Conservation (phyloP, 1,140 invertebrate genomes). For the Hylaeus volcanicus region DNA sequence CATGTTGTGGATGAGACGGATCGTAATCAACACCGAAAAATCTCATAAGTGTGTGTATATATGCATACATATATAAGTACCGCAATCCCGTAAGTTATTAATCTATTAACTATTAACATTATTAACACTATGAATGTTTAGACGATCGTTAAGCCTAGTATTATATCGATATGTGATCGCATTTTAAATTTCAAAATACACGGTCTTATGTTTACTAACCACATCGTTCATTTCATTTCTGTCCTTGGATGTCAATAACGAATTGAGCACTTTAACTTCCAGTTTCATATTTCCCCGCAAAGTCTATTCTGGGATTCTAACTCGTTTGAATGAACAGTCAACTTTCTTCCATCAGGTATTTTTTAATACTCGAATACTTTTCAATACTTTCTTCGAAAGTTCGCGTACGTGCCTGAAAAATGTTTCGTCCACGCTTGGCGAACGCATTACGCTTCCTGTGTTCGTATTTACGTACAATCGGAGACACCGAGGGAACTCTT, state of each 20-base stretch:
- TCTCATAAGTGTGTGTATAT: conserved; percentile 37
- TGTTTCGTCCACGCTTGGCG: no score
- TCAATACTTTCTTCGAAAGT: no score
- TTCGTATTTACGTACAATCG: no score
- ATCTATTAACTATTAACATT: conserved; percentile 41
- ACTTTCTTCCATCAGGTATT: no score
- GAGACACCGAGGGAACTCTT: no score
- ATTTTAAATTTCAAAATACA: conserved; percentile 54
- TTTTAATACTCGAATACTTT: no score
- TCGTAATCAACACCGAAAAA: conserved; percentile 27
- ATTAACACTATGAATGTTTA: conserved; percentile 39
- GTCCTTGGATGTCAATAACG: not conserved
- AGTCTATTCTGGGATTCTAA: no score
- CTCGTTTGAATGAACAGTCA: no score
- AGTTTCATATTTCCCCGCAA: no score
- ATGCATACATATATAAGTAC: conserved; percentile 26
- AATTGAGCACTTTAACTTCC: no score
- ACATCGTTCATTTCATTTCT: not conserved
- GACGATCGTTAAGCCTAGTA: conserved; percentile 45
- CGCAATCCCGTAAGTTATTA: conserved; percentile 55
- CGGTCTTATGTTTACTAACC: conserved; percentile 44
- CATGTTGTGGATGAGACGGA: not conserved
- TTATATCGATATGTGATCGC: conserved; percentile 53
- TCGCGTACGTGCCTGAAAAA: no score
- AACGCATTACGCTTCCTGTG: no score